Evolutionary conservation across 1,140 invertebrate genomes (phyloP).

Genomic region (Grapholita molesta): DNA sequence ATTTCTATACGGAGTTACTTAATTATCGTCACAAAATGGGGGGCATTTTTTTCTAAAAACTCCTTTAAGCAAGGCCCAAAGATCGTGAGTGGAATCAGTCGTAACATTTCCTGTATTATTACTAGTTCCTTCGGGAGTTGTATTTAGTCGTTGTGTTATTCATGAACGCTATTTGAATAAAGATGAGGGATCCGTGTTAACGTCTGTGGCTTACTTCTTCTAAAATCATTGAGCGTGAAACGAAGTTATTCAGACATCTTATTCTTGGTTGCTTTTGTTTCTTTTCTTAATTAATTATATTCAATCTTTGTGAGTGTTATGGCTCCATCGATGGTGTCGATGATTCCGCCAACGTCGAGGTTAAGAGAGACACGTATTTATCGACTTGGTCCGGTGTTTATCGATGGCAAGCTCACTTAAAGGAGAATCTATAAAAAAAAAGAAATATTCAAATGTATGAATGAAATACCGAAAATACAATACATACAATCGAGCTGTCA

Average conservation of each 20-base stretch:
- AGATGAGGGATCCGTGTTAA: conserved; percentile 49
- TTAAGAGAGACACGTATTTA: no score
- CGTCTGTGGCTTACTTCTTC: conserved; percentile 33
- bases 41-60: no score
- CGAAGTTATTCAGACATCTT: conserved; percentile 10
- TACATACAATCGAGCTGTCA: no score
- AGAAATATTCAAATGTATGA: no score
- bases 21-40: no score
- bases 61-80: conserved; percentile 37
- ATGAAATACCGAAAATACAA: no score
- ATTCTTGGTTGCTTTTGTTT: background rate
- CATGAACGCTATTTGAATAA: conserved; percentile 64
- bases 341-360: no score
- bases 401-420: no score
- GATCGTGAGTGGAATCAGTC: conserved; percentile 60
- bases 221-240: conserved; percentile 33
- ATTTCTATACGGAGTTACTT: no score
- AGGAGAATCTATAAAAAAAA: no score
- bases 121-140: conserved; percentile 49
- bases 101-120: conserved; percentile 41
- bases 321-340: no score
- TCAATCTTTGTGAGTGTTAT: background rate
- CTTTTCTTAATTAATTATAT: background rate
- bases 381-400: no score
- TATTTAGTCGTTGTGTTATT: conserved; percentile 66